A percentile compares a stretch with the other conserved stretches of the same genome.
Evolutionary conservation across 2,888 invertebrate species (phyloP).

Genomic region (Argynnis bischoffii): DNA sequence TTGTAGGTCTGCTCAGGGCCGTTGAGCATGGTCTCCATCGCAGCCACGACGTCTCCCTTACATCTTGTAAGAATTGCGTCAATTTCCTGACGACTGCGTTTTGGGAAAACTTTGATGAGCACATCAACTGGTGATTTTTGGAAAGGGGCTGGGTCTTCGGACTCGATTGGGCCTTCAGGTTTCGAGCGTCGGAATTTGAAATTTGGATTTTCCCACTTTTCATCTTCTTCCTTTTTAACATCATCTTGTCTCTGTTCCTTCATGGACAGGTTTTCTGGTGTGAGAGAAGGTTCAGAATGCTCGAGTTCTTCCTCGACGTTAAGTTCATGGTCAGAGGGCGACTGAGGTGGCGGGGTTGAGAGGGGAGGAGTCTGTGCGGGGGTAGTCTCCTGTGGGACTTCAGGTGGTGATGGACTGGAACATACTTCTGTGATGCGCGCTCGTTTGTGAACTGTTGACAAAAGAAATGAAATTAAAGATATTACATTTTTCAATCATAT

Average conservation of each 20-base stretch:
- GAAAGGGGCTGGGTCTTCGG: slow-evolving; percentile 58
- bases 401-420: slow-evolving; percentile 72
- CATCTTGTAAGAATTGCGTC: slow-evolving; percentile 92
- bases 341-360: slow-evolving; percentile 68
- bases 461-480: slow-evolving; percentile 30
- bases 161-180: slow-evolving; percentile 46
- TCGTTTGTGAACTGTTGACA: slow-evolving; percentile 77
- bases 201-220: slow-evolving; percentile 70
- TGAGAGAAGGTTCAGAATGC: slow-evolving; percentile 79
- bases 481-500: no score
- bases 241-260: slow-evolving; percentile 84
- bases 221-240: slow-evolving; percentile 77
- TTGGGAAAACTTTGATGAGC: slow-evolving; percentile 93
- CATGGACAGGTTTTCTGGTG: slow-evolving; percentile 91
- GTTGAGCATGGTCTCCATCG: slow-evolving; percentile 94
- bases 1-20: slow-evolving; percentile 75
- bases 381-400: slow-evolving; percentile 56
- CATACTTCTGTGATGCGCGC: slow-evolving; percentile 75
- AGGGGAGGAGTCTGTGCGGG: slow-evolving; percentile 64
- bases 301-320: slow-evolving; percentile 83
- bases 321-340: slow-evolving; percentile 77
- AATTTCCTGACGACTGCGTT: slow-evolving; percentile 92
- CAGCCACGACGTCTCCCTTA: slow-evolving; percentile 94
- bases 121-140: slow-evolving; percentile 92
- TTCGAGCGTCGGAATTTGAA: slow-evolving; percentile 71